Evolutionary conservation across 1,140 invertebrate genomes (phyloP).

Genomic region (Helicoverpa zea): DNA sequence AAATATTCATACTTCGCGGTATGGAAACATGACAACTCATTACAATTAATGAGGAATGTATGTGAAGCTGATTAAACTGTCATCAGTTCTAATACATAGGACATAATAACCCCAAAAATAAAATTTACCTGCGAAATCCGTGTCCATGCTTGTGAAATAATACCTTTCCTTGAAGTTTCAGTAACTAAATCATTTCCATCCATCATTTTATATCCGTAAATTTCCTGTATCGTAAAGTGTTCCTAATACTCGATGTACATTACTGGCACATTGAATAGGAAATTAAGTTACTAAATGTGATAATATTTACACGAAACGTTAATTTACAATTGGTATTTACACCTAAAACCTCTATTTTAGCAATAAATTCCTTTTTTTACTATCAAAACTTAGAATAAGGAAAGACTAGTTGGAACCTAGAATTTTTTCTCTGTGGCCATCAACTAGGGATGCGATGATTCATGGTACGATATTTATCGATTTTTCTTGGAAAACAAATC

Average conservation of each 20-base stretch:
- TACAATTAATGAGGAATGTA: neutral
- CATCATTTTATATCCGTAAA: slow-evolving; percentile 81
- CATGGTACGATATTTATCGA: neutral
- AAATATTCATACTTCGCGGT: slow-evolving; percentile 22
- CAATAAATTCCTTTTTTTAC: slow-evolving; percentile 31
- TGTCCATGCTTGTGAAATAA: slow-evolving; percentile 87
- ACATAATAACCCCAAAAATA: slow-evolving; percentile 23
- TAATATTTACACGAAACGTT: slow-evolving; percentile 42
- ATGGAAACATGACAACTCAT: slow-evolving; percentile 32
- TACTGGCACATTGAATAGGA: slow-evolving; percentile 25
- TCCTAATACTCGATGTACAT: slow-evolving; percentile 41
- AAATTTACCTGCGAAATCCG: slow-evolving; percentile 87
- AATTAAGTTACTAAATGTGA: neutral
- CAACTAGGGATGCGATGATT: neutral
- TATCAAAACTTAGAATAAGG: slow-evolving; percentile 33
- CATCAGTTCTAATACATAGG: neutral
- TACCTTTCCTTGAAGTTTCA: slow-evolving; percentile 82
- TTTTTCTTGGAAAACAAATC: neutral
- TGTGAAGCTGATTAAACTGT: neutral
- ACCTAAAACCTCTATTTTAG: slow-evolving; percentile 45
- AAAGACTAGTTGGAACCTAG: slow-evolving; percentile 48
- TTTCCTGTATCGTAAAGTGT: slow-evolving; percentile 40
- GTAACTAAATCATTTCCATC: slow-evolving; percentile 87
- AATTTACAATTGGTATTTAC: slow-evolving; percentile 48
- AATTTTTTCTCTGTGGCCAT: slow-evolving; percentile 42